Conservation (phyloP, 2,113 vertebrate genomes). For the Rhinolophus sinicus region DNA sequence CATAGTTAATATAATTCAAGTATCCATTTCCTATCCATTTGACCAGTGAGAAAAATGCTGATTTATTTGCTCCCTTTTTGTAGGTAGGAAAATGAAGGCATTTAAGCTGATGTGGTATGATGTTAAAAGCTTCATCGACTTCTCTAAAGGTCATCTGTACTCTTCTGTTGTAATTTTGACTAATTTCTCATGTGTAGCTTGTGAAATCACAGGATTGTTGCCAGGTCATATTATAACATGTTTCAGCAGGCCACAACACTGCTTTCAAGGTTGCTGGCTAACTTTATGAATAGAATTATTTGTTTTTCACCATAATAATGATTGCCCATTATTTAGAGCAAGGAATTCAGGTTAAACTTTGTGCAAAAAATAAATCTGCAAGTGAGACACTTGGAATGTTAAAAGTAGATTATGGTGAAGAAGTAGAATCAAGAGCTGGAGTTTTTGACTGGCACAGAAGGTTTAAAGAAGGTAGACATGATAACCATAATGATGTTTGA, state of each 20-base stretch:
- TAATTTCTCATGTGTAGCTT: background rate
- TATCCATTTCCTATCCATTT: background rate
- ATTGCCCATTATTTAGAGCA: background rate
- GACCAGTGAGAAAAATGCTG: background rate
- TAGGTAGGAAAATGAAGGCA: background rate
- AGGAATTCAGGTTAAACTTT: constrained; percentile 1
- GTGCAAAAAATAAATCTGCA: background rate
- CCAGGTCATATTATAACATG: background rate
- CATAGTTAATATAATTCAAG: background rate
- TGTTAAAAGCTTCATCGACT: background rate
- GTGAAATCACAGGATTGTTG: background rate
- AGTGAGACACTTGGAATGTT: background rate
- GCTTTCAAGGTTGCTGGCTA: background rate
- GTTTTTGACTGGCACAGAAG: background rate
- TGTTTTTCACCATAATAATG: background rate
- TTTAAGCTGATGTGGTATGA: background rate
- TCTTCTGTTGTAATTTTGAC: background rate
- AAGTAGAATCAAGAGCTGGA: background rate
- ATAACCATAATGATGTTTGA: background rate
- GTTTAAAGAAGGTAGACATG: background rate
- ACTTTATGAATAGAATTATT: background rate
- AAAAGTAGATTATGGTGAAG: background rate
- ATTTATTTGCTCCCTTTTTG: background rate
- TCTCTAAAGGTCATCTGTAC: background rate
- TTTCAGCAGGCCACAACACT: background rate